Conservation (phyloP, 2,113 vertebrate genomes). For the Quiscalus mexicanus region DNA sequence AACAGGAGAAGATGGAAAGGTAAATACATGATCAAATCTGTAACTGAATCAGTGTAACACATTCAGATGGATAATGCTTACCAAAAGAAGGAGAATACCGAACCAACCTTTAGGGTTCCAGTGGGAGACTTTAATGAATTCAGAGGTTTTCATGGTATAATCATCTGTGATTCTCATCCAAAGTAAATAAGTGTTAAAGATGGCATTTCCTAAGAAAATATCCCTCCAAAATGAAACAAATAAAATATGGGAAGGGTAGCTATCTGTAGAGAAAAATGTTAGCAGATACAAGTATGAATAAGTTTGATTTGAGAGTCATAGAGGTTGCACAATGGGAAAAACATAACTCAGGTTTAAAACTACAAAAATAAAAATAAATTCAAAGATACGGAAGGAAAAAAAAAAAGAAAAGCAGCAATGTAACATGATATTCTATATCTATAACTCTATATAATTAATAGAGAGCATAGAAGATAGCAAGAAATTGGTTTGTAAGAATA, state of each 20-base stretch:
- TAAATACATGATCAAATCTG: fast-evolving
- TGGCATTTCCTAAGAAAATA: neutral
- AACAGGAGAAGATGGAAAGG: neutral
- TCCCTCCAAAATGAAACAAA: neutral
- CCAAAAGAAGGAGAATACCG: neutral
- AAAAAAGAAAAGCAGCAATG: neutral
- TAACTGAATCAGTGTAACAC: neutral
- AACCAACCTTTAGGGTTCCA: neutral
- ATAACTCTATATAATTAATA: neutral
- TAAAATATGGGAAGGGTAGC: neutral
- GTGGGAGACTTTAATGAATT: neutral
- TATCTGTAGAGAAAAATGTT: neutral
- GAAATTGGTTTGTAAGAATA: neutral
- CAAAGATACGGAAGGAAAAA: neutral
- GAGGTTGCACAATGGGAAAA: neutral
- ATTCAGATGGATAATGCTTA: neutral
- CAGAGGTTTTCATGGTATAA: neutral
- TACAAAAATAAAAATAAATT: neutral
- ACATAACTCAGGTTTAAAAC: neutral
- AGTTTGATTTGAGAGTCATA: neutral
- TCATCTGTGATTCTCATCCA: neutral
- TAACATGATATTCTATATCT: neutral
- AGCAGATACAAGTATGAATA: neutral
- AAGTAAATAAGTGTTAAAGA: neutral
- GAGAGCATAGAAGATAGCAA: neutral